phyloP scores from a whole-genome alignment of 1,140 invertebrate species.

The Thaumatotibia leucotreta region DNA sequence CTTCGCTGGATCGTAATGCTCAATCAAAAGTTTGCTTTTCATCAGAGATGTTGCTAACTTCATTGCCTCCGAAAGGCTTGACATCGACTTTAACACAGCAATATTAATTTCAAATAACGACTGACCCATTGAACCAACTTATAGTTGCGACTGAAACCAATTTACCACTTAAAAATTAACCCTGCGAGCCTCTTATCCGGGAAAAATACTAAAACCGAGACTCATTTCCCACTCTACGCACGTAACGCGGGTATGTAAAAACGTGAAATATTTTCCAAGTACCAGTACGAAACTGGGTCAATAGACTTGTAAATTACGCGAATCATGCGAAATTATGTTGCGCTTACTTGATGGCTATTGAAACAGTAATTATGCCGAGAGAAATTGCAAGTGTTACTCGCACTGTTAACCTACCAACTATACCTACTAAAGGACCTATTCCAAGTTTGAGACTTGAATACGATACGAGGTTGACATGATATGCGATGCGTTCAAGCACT shows the following conservation, averaged over 20 bases:
- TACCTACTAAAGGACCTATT: no score
- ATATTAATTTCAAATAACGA: no score
- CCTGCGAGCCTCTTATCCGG: neutral
- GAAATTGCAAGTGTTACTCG: neutral
- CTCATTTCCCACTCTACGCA: neutral
- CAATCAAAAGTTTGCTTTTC: no score
- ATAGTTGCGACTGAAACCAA: neutral
- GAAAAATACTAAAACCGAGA: neutral
- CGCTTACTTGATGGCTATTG: neutral
- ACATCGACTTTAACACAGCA: no score
- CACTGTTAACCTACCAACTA: no score
- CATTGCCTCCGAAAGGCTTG: no score
- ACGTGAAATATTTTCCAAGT: slow-evolving; percentile 10
- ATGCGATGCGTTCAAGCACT: no score
- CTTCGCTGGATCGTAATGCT: no score
- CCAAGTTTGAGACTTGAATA: no score
- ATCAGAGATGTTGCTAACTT: no score
- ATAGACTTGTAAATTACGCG: neutral
- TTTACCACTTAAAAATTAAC: neutral
- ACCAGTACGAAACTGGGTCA: slow-evolving; percentile 1
- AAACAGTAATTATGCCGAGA: neutral
- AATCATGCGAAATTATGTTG: neutral
- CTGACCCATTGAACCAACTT: neutral
- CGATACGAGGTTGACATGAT: no score
- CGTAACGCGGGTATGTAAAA: neutral